Conservation (phyloP, 2,888 invertebrate genomes). For the Rapana venosa region DNA sequence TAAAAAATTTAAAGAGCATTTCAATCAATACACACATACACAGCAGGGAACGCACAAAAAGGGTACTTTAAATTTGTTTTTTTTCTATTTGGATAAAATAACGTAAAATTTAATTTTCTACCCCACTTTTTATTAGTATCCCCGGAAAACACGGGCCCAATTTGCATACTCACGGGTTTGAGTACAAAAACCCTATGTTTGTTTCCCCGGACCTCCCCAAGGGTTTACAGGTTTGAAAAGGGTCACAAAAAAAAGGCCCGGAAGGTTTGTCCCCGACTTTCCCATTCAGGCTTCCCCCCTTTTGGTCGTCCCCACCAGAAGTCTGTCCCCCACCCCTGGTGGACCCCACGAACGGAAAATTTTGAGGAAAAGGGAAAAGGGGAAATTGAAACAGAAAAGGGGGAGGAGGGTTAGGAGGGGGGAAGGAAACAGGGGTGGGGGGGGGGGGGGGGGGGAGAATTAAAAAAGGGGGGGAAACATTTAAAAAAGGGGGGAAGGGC, state of each 20-base stretch:
- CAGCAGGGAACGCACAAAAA: too few species aligned
- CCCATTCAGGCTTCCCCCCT: not conserved
- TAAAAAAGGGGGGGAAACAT: too few species aligned
- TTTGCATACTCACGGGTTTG: not conserved
- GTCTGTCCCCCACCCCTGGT: not conserved
- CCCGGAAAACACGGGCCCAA: not conserved
- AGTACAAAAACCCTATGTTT: not conserved
- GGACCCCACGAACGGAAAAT: not conserved
- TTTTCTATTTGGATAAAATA: too few species aligned
- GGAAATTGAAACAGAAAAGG: too few species aligned
- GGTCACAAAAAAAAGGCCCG: not conserved
- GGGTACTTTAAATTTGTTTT: too few species aligned
- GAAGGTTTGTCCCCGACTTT: not conserved
- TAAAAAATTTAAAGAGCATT: too few species aligned
- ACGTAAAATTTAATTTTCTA: too few species aligned
- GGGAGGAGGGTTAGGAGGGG: too few species aligned
- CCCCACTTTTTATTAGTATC: not conserved
- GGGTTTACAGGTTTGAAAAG: slow-evolving; percentile 7
- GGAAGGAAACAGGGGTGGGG: too few species aligned
- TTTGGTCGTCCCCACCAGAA: slow-evolving; percentile 30
- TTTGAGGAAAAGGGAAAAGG: not conserved
- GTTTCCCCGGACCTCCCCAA: slow-evolving; percentile 1
- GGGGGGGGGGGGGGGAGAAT: too few species aligned
- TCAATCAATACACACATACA: too few species aligned
- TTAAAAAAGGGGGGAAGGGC: too few species aligned